phyloP scores from a whole-genome alignment of 2,113 vertebrate species.

The Pterocles gutturalis region DNA sequence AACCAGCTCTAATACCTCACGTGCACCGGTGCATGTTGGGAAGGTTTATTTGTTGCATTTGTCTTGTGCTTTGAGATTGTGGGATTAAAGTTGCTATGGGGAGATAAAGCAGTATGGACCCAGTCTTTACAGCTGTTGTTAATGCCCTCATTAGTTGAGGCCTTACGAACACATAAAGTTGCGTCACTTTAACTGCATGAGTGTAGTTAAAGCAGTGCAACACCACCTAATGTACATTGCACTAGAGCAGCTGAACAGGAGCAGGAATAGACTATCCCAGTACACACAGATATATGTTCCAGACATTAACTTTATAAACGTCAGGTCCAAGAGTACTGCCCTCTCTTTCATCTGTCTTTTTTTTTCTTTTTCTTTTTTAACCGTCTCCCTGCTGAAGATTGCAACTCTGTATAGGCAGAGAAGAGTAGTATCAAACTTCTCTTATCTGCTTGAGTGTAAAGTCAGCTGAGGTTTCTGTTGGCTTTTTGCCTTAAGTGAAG shows the following conservation, averaged over 20 bases:
- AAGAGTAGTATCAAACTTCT: not conserved
- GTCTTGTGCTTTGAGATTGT: conserved; percentile 7
- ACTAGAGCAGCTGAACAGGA: not conserved
- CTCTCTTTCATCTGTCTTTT: not conserved
- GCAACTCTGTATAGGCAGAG: not conserved
- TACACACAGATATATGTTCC: not conserved
- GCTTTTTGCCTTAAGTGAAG: not conserved
- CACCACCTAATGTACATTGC: not conserved
- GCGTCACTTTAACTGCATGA: not conserved
- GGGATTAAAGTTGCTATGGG: conserved; percentile 22
- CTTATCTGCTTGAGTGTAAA: not conserved
- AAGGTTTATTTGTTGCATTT: conserved; percentile 48
- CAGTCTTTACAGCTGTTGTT: not conserved
- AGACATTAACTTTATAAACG: not conserved
- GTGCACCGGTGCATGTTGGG: not conserved
- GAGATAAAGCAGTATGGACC: not conserved
- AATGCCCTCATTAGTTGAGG: conserved; percentile 8
- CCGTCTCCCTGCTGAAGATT: not conserved
- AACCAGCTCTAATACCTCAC: conserved; percentile 39
- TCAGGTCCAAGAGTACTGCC: not conserved
- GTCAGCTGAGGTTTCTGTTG: not conserved
- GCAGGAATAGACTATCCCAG: not conserved
- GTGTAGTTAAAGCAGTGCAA: not conserved
- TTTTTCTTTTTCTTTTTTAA: not conserved
- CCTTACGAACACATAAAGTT: not conserved